These are phyloP conservation scores for Bostrychus sinensis DNA, from an alignment of 2,113 vertebrate genomes.

Conservation along the genomic window DNA sequence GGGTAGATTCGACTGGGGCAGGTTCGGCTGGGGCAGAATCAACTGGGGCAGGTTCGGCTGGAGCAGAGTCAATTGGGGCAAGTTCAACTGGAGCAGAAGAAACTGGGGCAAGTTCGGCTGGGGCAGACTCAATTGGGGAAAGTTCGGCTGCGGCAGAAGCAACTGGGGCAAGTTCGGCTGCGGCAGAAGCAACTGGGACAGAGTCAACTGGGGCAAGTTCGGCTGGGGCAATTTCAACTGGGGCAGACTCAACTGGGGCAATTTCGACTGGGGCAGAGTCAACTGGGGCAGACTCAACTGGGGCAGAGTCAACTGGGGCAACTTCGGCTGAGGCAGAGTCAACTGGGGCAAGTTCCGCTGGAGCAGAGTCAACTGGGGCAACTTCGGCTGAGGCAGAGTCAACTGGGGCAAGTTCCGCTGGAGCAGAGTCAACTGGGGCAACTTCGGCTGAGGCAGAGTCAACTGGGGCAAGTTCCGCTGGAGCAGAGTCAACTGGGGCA, in stretches of 20 bases:
- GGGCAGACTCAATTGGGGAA: not conserved
- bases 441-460: not conserved
- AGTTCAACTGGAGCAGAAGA: not conserved
- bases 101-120: not conserved
- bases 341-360: not conserved
- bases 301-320: not conserved
- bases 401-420: not conserved
- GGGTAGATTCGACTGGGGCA: not conserved
- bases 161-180: not conserved
- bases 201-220: not conserved
- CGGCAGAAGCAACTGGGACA: not conserved
- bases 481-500: not conserved
- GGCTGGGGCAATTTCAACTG: conserved; percentile 3
- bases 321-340: not conserved
- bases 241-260: not conserved
- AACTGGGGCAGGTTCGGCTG: not conserved
- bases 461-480: not conserved
- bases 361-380: not conserved
- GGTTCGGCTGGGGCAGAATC: not conserved
- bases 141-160: not conserved
- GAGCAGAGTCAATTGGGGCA: not conserved
- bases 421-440: not conserved
- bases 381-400: not conserved
- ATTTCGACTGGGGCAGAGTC: not conserved
- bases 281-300: conserved; percentile 11